phyloP scores from a whole-genome alignment of 1,140 invertebrate genomes.

The Notospermus geniculatus region DNA sequence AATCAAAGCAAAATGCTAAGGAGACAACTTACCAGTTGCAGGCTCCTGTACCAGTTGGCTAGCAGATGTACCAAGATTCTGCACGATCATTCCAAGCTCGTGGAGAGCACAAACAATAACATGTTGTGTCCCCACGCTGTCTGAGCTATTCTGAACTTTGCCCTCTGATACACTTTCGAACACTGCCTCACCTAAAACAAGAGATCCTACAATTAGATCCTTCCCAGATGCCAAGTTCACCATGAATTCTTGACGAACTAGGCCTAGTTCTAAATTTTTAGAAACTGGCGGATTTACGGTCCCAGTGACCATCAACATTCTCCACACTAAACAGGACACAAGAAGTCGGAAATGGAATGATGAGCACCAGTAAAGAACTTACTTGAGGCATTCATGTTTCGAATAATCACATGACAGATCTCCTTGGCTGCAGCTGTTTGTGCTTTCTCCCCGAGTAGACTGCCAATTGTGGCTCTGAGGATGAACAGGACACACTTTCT shows the following conservation, averaged over 20 bases:
- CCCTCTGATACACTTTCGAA: conserved; percentile 34
- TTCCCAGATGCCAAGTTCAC: conserved; percentile 16
- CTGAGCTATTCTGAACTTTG: conserved; percentile 31
- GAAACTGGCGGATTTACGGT: no score
- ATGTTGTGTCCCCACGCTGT: conserved; percentile 74
- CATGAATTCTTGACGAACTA: no score
- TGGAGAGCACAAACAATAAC: conserved; percentile 87
- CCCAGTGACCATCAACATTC: no score
- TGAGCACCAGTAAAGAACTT: no score
- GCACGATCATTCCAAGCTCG: conserved; percentile 73
- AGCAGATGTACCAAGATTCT: conserved; percentile 87
- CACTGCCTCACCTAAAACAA: conserved; percentile 40
- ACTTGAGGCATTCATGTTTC: conserved; percentile 91
- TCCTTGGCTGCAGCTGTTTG: conserved; percentile 90
- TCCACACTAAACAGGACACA: no score
- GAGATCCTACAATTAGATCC: conserved; percentile 1
- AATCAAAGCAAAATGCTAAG: not conserved
- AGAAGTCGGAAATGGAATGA: no score
- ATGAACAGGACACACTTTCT: conserved; percentile 97
- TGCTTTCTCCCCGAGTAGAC: conserved; percentile 93
- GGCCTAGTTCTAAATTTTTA: no score
- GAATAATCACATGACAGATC: conserved; percentile 85
- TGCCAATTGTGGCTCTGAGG: conserved; percentile 83
- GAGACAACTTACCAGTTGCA: conserved; percentile 66
- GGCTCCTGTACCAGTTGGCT: conserved; percentile 84